Evolutionary conservation across 2,888 invertebrate species (phyloP).

Genomic region (Punctoribates punctum): DNA sequence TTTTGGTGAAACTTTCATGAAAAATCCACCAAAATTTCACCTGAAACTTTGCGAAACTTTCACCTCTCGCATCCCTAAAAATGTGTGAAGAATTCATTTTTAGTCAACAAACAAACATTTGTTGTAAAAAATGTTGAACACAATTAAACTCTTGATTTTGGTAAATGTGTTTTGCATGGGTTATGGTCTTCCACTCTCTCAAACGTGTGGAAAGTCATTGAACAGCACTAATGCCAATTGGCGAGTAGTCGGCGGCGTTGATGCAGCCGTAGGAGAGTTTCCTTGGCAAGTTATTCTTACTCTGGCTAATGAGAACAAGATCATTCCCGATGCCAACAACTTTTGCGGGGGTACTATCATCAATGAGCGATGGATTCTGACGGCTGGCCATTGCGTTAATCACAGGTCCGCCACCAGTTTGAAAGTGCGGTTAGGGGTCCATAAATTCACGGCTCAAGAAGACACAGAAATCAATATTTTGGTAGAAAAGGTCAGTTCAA

Average conservation of each 20-base stretch:
- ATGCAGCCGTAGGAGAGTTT: neutral
- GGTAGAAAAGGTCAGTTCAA: neutral
- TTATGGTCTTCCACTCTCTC: neutral
- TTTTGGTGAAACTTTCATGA: too few relatives aligned
- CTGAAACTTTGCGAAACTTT: too few relatives aligned
- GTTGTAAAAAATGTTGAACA: too few relatives aligned
- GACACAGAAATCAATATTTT: neutral
- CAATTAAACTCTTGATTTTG: too few relatives aligned
- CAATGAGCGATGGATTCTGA: neutral
- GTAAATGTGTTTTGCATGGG: too few relatives aligned
- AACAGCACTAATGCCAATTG: neutral
- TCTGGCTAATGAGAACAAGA: neutral
- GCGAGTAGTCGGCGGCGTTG: neutral
- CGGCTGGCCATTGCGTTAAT: constrained; percentile 1
- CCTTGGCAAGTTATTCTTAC: neutral
- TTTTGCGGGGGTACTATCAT: constrained; percentile 24
- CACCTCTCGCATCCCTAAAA: too few relatives aligned
- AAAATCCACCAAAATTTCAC: too few relatives aligned
- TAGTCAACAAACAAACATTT: too few relatives aligned
- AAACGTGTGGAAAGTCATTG: neutral
- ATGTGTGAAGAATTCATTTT: too few relatives aligned
- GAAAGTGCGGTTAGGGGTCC: neutral
- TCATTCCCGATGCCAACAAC: neutral
- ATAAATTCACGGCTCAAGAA: neutral
- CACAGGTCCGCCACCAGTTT: too few relatives aligned